Evolutionary conservation across 2,113 vertebrate genomes (phyloP).

Genomic region (Rhinolophus ferrumequinum): DNA sequence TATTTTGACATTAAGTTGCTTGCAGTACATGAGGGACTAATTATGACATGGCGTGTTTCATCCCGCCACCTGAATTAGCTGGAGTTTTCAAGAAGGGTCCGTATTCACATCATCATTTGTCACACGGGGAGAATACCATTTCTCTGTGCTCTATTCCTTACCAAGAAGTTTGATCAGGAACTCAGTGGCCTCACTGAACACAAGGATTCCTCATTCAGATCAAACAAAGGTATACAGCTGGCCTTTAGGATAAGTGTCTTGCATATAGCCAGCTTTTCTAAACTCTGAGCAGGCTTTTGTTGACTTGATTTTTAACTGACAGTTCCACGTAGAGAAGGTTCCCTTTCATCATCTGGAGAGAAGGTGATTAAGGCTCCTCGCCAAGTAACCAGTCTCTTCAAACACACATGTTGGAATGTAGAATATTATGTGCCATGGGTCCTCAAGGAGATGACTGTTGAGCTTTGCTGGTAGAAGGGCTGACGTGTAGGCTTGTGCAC

Average conservation of each 20-base stretch:
- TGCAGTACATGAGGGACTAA: conserved; percentile 85
- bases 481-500: fast-evolving
- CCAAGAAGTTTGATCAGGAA: neutral
- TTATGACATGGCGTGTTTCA: conserved; percentile 85
- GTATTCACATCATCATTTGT: conserved; percentile 63
- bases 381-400: neutral
- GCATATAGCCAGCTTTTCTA: fast-evolving
- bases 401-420: fast-evolving
- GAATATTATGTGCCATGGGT: fast-evolving
- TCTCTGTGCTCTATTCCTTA: neutral
- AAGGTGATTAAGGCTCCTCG: neutral
- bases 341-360: neutral
- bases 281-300: neutral
- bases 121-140: neutral
- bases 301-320: neutral
- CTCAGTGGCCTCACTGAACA: neutral
- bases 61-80: conserved; percentile 85
- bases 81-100: conserved; percentile 79
- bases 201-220: neutral
- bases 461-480: neutral
- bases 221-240: fast-evolving
- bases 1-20: conserved; percentile 87
- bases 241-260: neutral
- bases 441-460: fast-evolving
- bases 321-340: neutral